These are phyloP conservation scores for Redunca redunca DNA, from an alignment of 2,113 vertebrate genomes.

Conservation along the genomic window DNA sequence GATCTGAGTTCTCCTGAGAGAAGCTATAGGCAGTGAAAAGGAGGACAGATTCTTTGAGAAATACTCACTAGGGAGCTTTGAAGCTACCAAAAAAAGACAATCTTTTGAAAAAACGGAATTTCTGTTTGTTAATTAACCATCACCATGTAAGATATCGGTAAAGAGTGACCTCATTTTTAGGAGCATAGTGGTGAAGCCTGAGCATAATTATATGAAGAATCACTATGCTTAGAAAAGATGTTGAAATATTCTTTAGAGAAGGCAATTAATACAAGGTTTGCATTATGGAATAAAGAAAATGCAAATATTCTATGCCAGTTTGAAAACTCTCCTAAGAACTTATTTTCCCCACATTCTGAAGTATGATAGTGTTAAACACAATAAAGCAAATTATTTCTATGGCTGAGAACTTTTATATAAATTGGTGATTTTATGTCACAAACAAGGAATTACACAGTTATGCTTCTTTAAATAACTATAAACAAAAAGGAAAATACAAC, in stretches of 20 bases:
- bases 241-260: neutral
- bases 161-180: neutral
- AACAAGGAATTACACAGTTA: neutral
- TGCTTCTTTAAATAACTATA: neutral
- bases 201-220: neutral
- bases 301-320: neutral
- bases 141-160: neutral
- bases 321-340: neutral
- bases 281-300: neutral
- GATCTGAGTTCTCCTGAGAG: neutral
- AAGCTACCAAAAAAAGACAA: neutral
- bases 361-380: neutral
- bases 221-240: neutral
- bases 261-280: neutral
- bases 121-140: slow-evolving; percentile 18
- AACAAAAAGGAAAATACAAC: neutral
- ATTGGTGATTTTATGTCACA: neutral
- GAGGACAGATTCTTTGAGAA: neutral
- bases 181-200: neutral
- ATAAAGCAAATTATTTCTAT: neutral
- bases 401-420: neutral
- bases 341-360: neutral
- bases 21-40: neutral
- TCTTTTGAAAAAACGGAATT: neutral
- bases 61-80: neutral